Evolutionary conservation across 2,888 invertebrate genomes (phyloP).

Genomic region (Crepidodera aurea): DNA sequence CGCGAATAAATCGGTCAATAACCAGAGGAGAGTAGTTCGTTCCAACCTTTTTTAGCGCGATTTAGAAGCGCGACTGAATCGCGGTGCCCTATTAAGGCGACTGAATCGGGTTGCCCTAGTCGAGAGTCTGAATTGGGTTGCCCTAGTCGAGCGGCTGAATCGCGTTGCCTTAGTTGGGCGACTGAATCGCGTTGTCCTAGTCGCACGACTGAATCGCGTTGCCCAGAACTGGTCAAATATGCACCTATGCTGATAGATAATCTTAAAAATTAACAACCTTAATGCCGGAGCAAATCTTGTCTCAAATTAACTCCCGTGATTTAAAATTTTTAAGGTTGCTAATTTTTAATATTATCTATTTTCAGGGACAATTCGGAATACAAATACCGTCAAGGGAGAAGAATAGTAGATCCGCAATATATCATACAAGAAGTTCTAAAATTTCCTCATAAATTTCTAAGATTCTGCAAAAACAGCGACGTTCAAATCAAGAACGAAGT

Average conservation of each 20-base stretch:
- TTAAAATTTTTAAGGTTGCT: conserved; percentile 32
- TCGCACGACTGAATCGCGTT: too few species aligned
- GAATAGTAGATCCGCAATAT: conserved; percentile 47
- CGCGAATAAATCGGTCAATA: too few species aligned
- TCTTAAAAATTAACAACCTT: conserved; percentile 43
- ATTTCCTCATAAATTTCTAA: conserved; percentile 43
- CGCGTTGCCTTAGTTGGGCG: neutral
- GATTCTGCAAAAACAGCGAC: conserved; percentile 42
- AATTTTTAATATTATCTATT: conserved; percentile 43
- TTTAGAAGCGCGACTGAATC: too few species aligned
- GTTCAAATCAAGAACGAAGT: conserved; percentile 46
- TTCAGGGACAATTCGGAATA: conserved; percentile 40
- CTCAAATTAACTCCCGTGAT: neutral
- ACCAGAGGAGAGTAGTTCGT: too few species aligned
- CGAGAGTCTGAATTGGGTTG: too few species aligned
- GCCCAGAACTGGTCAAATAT: too few species aligned
- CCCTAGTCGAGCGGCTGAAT: too few species aligned
- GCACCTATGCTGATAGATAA: too few species aligned
- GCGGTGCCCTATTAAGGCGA: too few species aligned
- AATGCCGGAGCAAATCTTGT: neutral
- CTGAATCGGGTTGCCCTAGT: too few species aligned
- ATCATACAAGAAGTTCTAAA: conserved; percentile 41
- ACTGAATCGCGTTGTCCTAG: neutral
- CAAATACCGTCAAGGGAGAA: conserved; percentile 45
- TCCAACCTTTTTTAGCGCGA: too few species aligned